Conservation (phyloP, 1,140 invertebrate species). For the Penaeus vannamei region DNA sequence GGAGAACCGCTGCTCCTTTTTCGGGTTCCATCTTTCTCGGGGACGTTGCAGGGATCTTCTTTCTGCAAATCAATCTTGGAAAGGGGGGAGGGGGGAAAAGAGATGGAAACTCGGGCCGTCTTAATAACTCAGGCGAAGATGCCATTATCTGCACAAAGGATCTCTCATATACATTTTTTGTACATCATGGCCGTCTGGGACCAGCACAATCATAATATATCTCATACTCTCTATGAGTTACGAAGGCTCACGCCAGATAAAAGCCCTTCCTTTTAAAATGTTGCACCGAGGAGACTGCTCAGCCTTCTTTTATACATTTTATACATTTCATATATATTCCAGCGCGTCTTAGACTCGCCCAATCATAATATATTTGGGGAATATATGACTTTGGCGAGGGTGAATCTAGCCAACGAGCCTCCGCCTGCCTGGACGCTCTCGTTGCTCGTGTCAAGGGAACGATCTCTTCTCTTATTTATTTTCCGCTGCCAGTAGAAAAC, state of each 20-base stretch:
- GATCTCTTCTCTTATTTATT: conserved; percentile 36
- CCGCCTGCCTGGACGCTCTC: conserved; percentile 28
- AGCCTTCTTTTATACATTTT: neutral
- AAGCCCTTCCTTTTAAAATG: too few species aligned
- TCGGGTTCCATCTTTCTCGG: too few species aligned
- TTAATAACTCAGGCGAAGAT: neutral
- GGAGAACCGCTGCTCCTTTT: too few species aligned
- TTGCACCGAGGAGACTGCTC: too few species aligned
- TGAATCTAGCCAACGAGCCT: neutral
- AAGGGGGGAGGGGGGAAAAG: conserved; percentile 37
- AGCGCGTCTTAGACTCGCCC: conserved; percentile 39
- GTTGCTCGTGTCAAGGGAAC: conserved; percentile 33
- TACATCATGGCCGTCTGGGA: conserved; percentile 4
- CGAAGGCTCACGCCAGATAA: too few species aligned
- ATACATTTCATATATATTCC: conserved; percentile 21
- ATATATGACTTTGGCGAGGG: conserved; percentile 34
- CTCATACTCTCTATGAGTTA: too few species aligned
- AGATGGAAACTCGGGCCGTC: conserved; percentile 7
- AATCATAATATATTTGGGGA: conserved; percentile 49
- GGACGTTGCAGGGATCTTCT: too few species aligned
- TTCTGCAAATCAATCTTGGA: neutral
- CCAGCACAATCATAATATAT: too few species aligned
- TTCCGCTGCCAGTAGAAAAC: conserved; percentile 11
- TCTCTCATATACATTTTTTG: neutral
- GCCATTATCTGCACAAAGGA: neutral